A percentile compares a stretch with the other conserved stretches of the same genome.
phyloP scores from a whole-genome alignment of 2,888 invertebrate species.

The Emmelina monodactyla region DNA sequence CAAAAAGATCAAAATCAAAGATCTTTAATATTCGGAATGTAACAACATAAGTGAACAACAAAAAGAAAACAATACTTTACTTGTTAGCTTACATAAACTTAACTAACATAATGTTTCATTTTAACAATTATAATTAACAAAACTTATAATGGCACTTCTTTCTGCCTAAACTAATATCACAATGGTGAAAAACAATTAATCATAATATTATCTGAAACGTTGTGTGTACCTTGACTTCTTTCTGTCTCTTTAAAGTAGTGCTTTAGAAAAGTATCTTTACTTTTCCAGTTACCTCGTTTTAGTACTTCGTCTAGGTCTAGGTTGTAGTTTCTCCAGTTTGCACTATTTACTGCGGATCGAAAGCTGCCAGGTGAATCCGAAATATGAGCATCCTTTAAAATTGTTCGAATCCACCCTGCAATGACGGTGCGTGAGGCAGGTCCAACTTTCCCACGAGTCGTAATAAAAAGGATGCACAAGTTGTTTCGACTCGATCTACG shows the following conservation, averaged over 20 bases:
- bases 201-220: background rate
- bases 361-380: conserved; percentile 9
- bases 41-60: too few species aligned
- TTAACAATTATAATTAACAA: too few species aligned
- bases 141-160: too few species aligned
- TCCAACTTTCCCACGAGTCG: conserved; percentile 13
- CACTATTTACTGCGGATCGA: conserved; percentile 13
- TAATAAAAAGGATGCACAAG: conserved; percentile 11
- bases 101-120: background rate
- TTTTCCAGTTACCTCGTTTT: conserved; percentile 15
- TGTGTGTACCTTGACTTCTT: background rate
- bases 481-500: conserved; percentile 3
- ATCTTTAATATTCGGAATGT: too few species aligned
- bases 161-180: too few species aligned
- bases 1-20: too few species aligned
- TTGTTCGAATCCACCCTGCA: conserved; percentile 13
- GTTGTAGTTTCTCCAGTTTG: conserved; percentile 11
- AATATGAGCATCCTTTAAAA: conserved; percentile 10
- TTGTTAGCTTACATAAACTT: too few species aligned
- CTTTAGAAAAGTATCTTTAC: conserved; percentile 4
- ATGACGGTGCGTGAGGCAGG: conserved; percentile 16
- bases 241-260: conserved; percentile 7
- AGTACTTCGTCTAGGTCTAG: conserved; percentile 9
- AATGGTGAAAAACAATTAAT: background rate
- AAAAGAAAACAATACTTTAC: too few species aligned